These are phyloP conservation scores for Hyperoplus lanceolatus DNA, from an alignment of 2,797 vertebrate species.

Conservation along the genomic window DNA sequence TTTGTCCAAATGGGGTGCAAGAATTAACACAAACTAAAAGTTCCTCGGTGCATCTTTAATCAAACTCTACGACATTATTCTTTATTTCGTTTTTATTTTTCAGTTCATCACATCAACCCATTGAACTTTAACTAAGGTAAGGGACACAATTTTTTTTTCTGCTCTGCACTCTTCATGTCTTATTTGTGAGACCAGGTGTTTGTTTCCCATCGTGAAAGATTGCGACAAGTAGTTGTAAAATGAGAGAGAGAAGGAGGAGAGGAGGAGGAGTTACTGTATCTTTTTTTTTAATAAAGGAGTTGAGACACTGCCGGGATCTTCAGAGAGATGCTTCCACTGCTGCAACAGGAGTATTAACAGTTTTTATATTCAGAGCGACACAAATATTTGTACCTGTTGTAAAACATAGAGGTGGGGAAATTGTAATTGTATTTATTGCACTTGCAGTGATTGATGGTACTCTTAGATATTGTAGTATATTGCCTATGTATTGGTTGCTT, in stretches of 20 bases:
- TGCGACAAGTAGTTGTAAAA: conserved; percentile 6
- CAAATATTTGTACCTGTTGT: background rate
- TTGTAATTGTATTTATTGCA: background rate
- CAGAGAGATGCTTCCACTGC: conserved; percentile 7
- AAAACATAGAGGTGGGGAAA: background rate
- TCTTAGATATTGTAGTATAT: background rate
- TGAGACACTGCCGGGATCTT: background rate
- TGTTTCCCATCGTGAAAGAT: background rate
- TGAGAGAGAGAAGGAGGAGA: conserved; percentile 5
- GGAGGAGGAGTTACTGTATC: conserved; percentile 52
- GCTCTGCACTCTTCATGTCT: background rate
- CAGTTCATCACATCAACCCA: background rate
- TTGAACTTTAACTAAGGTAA: background rate
- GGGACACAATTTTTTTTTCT: background rate
- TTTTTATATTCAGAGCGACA: conserved; percentile 10
- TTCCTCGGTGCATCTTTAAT: background rate
- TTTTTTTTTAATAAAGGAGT: conserved; percentile 42
- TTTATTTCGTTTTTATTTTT: background rate
- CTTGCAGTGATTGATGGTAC: background rate
- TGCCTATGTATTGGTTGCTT: background rate
- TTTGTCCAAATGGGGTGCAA: too few species aligned
- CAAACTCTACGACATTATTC: too few species aligned
- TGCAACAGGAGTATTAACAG: conserved; percentile 5
- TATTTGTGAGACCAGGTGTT: background rate
- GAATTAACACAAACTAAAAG: too few species aligned